Evolutionary conservation across 2,797 vertebrate genomes (phyloP).

Genomic region (Avahi laniger): DNA sequence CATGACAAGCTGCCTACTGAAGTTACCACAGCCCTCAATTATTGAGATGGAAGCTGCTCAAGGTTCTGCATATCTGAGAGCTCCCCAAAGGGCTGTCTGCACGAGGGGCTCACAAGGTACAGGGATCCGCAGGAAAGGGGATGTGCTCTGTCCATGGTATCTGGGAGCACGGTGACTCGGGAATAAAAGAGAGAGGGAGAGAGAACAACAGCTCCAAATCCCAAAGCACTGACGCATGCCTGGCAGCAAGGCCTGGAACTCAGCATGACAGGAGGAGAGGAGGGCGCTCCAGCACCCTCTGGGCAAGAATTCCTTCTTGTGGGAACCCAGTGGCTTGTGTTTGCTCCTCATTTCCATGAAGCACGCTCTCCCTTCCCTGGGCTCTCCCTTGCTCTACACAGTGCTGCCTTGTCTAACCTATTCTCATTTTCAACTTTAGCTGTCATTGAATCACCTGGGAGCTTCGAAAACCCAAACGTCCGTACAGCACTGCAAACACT

Average conservation of each 20-base stretch:
- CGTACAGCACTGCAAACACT: background rate
- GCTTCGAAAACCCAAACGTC: background rate
- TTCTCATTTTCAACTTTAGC: background rate
- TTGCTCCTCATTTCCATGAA: background rate
- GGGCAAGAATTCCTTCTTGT: background rate
- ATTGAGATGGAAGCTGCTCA: background rate
- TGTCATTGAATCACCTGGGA: background rate
- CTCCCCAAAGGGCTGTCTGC: background rate
- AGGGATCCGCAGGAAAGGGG: background rate
- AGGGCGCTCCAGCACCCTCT: background rate
- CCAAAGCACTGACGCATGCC: background rate
- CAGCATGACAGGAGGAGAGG: too few relatives aligned
- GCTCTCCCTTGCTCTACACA: background rate
- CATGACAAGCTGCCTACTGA: background rate
- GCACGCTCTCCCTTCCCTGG: background rate
- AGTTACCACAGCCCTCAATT: background rate
- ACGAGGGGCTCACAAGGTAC: background rate
- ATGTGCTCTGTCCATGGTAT: slow-evolving; percentile 25
- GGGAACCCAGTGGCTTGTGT: background rate
- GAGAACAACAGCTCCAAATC: too few relatives aligned
- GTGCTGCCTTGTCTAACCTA: background rate
- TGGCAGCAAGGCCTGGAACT: background rate
- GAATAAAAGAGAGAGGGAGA: background rate
- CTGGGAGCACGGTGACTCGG: background rate
- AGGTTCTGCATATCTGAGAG: background rate